Evolutionary conservation across 2,797 vertebrate species (phyloP).

Genomic region (Neosilurus mollespiculum): DNA sequence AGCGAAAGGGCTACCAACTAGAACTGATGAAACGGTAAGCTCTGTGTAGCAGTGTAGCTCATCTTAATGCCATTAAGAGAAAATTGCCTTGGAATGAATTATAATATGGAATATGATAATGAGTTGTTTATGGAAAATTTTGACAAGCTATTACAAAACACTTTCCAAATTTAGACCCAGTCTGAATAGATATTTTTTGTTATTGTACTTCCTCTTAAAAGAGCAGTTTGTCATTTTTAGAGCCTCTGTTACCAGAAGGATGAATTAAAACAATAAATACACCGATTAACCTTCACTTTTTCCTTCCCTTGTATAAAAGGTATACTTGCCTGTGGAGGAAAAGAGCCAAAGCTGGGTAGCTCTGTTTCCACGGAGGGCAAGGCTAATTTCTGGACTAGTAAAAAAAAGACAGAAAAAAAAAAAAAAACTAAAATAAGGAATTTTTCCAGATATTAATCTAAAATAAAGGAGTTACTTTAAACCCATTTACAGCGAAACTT

Average conservation of each 20-base stretch:
- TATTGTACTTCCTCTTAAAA: neutral
- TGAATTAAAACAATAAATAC: neutral
- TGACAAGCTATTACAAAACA: neutral
- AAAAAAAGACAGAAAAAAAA: neutral
- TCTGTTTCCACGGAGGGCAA: neutral
- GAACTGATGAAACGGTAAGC: constrained; percentile 2
- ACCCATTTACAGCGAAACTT: no score
- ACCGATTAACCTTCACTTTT: neutral
- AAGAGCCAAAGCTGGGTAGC: neutral
- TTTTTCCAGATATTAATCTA: neutral
- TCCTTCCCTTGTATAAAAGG: neutral
- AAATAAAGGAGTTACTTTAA: no score
- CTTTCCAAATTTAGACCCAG: neutral
- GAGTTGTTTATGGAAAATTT: neutral
- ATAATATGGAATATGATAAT: constrained; percentile 3
- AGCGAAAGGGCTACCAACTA: neutral
- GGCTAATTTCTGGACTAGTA: neutral
- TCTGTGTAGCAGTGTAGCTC: neutral
- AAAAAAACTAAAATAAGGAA: neutral
- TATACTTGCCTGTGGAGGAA: neutral
- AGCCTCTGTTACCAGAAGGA: neutral
- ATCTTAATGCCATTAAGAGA: constrained; percentile 1
- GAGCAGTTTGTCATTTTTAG: neutral
- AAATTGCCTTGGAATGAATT: neutral
- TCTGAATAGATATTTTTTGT: neutral